These are phyloP conservation scores for Columba guinea DNA, from an alignment of 2,797 vertebrate species.

Conservation along the genomic window DNA sequence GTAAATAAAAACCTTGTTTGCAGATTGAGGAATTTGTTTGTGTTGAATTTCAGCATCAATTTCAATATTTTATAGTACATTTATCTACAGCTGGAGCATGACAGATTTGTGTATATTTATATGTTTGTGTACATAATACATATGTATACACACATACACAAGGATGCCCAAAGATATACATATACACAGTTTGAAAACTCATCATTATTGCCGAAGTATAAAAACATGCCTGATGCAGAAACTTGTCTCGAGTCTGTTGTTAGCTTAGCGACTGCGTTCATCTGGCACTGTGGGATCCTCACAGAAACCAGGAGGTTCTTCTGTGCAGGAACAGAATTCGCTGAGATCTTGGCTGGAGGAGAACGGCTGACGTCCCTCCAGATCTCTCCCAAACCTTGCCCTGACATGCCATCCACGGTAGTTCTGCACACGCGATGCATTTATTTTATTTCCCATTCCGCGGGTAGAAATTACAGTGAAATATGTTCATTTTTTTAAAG, in stretches of 20 bases:
- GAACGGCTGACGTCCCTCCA: neutral
- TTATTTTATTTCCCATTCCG: neutral
- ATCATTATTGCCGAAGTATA: constrained; percentile 66
- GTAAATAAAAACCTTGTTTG: constrained; percentile 71
- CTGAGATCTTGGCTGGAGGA: neutral
- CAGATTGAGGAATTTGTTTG: constrained; percentile 72
- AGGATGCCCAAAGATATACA: constrained; percentile 71
- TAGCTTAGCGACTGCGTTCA: constrained; percentile 35
- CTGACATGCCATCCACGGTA: neutral
- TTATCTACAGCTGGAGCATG: constrained; percentile 72
- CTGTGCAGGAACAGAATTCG: neutral
- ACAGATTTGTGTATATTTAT: constrained; percentile 74
- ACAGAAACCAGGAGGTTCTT: neutral
- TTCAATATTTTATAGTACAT: constrained; percentile 72
- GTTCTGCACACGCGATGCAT: neutral
- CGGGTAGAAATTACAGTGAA: neutral
- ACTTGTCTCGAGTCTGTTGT: constrained; percentile 61
- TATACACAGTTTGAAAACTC: constrained; percentile 69
- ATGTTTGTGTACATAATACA: constrained; percentile 72
- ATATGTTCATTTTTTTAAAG: neutral
- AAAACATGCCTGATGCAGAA: constrained; percentile 66
- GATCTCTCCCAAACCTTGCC: neutral
- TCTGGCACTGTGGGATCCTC: constrained; percentile 37
- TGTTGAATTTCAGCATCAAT: constrained; percentile 69
- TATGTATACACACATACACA: constrained; percentile 73